Conservation (phyloP, 2,888 invertebrate genomes). For the Linnaemya vulpina region DNA sequence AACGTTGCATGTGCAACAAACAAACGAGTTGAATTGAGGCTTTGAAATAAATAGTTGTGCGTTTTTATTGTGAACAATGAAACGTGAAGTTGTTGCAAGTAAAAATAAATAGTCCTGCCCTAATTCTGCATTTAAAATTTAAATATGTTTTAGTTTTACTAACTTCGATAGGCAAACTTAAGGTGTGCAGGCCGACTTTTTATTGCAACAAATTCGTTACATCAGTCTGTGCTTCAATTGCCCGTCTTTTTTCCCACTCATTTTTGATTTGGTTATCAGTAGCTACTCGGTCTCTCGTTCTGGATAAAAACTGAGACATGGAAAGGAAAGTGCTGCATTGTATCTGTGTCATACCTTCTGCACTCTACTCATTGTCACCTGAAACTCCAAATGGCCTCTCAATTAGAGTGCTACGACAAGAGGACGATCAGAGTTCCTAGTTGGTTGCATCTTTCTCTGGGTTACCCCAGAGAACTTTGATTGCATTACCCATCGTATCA, state of each 20-base stretch:
- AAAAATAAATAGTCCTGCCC: constrained; percentile 33
- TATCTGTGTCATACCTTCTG: too few relatives aligned
- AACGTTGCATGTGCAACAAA: constrained; percentile 46
- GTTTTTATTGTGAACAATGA: constrained; percentile 9
- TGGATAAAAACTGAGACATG: too few relatives aligned
- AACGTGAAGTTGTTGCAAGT: constrained; percentile 2
- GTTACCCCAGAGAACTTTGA: too few relatives aligned
- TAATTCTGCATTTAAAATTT: background rate
- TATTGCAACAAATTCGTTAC: background rate
- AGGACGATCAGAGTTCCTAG: too few relatives aligned
- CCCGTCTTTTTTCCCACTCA: constrained; percentile 12
- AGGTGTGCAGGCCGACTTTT: background rate
- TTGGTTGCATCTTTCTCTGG: too few relatives aligned
- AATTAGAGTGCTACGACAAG: too few relatives aligned
- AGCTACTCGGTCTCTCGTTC: too few relatives aligned
- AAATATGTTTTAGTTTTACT: background rate
- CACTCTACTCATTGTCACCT: too few relatives aligned
- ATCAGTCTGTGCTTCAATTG: constrained; percentile 38
- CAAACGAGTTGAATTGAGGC: background rate
- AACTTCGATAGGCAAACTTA: background rate
- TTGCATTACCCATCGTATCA: too few relatives aligned
- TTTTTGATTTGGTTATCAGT: too few relatives aligned
- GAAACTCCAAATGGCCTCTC: too few relatives aligned
- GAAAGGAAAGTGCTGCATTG: too few relatives aligned
- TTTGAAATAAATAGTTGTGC: constrained; percentile 33